Evolutionary conservation across 2,888 invertebrate genomes (phyloP).

Genomic region (Pandemis corylana): DNA sequence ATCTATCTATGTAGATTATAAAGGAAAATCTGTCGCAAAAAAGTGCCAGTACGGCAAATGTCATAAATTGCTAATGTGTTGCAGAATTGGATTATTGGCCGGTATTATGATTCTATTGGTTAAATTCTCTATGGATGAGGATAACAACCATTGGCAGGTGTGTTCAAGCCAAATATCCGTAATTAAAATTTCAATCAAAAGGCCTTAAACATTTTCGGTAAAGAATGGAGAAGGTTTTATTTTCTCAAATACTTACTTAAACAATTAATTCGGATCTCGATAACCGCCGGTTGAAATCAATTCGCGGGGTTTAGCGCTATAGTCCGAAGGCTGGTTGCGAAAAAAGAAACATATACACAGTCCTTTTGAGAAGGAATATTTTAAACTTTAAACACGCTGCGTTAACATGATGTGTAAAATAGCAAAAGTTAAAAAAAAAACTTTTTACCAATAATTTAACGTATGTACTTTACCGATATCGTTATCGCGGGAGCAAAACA

Average conservation of each 20-base stretch:
- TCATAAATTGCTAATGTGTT: neutral
- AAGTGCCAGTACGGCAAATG: too few species aligned
- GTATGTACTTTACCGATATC: too few species aligned
- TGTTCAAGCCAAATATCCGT: conserved; percentile 3
- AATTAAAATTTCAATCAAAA: conserved; percentile 31
- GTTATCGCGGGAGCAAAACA: too few species aligned
- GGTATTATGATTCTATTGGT: too few species aligned
- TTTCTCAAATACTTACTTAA: conserved; percentile 34
- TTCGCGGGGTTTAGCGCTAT: conserved; percentile 42
- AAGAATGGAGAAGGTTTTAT: conserved; percentile 24
- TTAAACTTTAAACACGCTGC: too few species aligned
- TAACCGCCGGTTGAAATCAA: conserved; percentile 44
- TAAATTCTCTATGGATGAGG: neutral
- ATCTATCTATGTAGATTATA: too few species aligned
- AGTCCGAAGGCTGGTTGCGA: neutral
- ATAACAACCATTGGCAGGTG: conserved; percentile 6
- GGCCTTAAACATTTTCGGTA: conserved; percentile 6
- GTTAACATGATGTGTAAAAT: too few species aligned
- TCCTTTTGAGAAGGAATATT: too few species aligned
- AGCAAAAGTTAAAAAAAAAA: too few species aligned
- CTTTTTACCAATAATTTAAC: too few species aligned
- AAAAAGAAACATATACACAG: neutral
- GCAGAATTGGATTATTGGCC: neutral
- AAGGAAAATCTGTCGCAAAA: too few species aligned
- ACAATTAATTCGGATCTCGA: conserved; percentile 43